Percentiles rank a stretch among this genome's conserved stretches.
These are phyloP conservation scores for Onychomys arenicola DNA, from an alignment of 2,797 vertebrate species.

Conservation along the genomic window DNA sequence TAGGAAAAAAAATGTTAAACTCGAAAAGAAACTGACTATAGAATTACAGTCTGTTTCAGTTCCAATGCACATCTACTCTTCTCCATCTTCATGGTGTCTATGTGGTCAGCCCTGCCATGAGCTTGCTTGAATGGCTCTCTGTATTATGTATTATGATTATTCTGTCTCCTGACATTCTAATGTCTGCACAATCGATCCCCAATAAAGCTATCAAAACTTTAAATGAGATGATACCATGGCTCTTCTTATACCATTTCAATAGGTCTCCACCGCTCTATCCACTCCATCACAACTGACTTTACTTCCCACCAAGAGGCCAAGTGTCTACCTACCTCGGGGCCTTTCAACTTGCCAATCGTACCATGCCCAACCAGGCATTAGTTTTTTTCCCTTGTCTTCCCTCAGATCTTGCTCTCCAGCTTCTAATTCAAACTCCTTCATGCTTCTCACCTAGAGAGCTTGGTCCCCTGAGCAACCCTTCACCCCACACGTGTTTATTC, in stretches of 20 bases:
- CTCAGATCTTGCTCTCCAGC: background rate
- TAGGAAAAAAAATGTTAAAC: constrained; percentile 46
- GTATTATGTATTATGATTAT: background rate
- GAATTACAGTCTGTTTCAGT: constrained; percentile 48
- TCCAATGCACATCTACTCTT: constrained; percentile 6
- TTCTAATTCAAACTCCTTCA: background rate
- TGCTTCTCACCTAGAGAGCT: background rate
- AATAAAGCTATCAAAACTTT: background rate
- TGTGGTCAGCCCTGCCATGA: background rate
- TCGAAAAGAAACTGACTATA: constrained; percentile 53
- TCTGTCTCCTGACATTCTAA: background rate
- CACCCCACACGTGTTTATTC: background rate
- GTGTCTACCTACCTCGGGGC: background rate
- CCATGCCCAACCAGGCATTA: background rate
- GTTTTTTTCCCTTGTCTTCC: background rate
- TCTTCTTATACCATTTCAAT: background rate
- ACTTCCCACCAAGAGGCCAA: background rate
- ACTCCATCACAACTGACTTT: background rate
- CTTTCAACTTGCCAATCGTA: background rate
- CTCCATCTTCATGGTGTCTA: background rate
- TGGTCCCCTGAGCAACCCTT: background rate
- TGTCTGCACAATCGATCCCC: background rate
- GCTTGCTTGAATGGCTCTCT: background rate
- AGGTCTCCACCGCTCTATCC: background rate
- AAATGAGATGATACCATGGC: background rate